These are phyloP conservation scores for Percopsis omiscomaycus DNA, from an alignment of 2,797 vertebrate genomes.

Conservation along the genomic window DNA sequence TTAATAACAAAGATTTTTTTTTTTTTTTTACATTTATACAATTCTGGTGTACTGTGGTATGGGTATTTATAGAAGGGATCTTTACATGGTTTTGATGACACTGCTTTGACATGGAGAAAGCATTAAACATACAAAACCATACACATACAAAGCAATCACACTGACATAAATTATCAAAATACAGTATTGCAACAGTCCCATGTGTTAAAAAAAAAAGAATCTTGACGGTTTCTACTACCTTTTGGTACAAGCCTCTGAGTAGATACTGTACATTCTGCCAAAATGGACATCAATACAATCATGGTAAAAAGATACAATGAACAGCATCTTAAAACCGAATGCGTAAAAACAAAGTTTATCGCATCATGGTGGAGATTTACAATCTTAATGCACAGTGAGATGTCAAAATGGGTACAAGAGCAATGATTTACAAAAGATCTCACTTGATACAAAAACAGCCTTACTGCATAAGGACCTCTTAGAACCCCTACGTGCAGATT, in stretches of 20 bases:
- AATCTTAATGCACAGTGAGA: slow-evolving; percentile 52
- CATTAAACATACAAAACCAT: slow-evolving; percentile 86
- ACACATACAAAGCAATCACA: slow-evolving; percentile 87
- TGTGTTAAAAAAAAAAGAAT: slow-evolving; percentile 78
- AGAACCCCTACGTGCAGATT: slow-evolving; percentile 27
- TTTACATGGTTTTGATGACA: slow-evolving; percentile 78
- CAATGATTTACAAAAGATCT: slow-evolving; percentile 60
- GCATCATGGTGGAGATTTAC: slow-evolving; percentile 35
- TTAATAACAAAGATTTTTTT: slow-evolving; percentile 89
- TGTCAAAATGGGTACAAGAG: slow-evolving; percentile 47
- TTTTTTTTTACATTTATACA: slow-evolving; percentile 92
- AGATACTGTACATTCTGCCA: slow-evolving; percentile 44
- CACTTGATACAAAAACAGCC: slow-evolving; percentile 48
- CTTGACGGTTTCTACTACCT: slow-evolving; percentile 31
- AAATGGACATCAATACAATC: slow-evolving; percentile 55
- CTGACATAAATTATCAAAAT: slow-evolving; percentile 82
- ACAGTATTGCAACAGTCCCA: slow-evolving; percentile 97
- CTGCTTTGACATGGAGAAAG: slow-evolving; percentile 84
- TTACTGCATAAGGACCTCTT: slow-evolving; percentile 36
- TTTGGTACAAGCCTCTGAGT: slow-evolving; percentile 17
- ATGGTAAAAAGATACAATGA: slow-evolving; percentile 29
- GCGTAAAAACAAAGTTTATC: slow-evolving; percentile 22
- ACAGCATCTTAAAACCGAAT: slow-evolving; percentile 44
- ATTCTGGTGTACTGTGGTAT: slow-evolving; percentile 84
- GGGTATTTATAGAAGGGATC: slow-evolving; percentile 81